Percentiles rank a stretch among this genome's conserved stretches.
Evolutionary conservation across 2,113 vertebrate species (phyloP).

Genomic region (Cichladusa arquata): DNA sequence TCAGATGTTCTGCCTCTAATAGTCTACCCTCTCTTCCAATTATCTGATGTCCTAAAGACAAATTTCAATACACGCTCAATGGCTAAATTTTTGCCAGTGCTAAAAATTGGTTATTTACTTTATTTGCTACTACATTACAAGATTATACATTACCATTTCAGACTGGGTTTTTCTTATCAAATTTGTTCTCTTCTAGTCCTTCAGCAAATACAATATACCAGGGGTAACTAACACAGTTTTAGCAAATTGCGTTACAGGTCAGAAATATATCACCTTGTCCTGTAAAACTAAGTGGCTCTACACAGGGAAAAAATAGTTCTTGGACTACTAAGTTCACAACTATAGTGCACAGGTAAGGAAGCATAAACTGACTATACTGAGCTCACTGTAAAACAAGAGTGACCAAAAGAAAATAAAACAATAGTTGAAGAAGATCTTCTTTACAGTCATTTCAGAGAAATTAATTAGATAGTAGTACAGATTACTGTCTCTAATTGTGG

Average conservation of each 20-base stretch:
- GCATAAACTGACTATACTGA: background rate
- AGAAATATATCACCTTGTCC: constrained; percentile 44
- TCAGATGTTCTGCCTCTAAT: constrained; percentile 5
- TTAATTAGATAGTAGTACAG: background rate
- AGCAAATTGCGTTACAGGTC: constrained; percentile 56
- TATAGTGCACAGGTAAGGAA: background rate
- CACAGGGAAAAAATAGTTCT: background rate
- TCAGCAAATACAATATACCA: constrained; percentile 40
- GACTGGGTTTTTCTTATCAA: constrained; percentile 14
- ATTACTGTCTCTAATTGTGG: background rate
- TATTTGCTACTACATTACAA: constrained; percentile 17
- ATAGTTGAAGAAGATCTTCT: background rate
- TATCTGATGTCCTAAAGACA: constrained; percentile 47
- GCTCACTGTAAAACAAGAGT: background rate
- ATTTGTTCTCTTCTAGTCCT: constrained; percentile 52
- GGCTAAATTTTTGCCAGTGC: background rate
- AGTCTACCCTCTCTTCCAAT: constrained; percentile 24
- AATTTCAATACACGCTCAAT: background rate
- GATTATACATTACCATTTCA: constrained; percentile 47
- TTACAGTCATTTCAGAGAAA: background rate
- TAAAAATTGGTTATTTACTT: constrained; percentile 32
- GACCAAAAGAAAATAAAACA: background rate
- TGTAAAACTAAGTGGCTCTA: constrained; percentile 33
- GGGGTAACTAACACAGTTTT: constrained; percentile 60
- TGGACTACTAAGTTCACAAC: background rate